Evolutionary conservation across 2,797 vertebrate species (phyloP), one percentile per base, ranked within the genome.

Genomic region (Australoheros facetus): DNA sequence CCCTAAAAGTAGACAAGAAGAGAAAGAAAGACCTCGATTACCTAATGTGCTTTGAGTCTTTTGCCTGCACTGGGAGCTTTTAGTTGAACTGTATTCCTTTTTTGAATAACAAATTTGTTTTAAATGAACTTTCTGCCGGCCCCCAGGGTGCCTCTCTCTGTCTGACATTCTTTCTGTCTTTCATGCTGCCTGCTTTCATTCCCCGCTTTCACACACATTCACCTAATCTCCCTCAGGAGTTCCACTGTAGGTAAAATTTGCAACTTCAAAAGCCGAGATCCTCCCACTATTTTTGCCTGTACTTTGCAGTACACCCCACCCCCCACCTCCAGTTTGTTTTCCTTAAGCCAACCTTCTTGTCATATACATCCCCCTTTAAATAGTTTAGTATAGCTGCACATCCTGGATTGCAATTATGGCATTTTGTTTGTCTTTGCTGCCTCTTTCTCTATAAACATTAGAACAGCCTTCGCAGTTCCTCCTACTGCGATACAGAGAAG

Each of bases 31-130:
- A 75, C 56, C 77, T 82, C 81, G 81, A 87, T 86, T 85, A 82
- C 86, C 58, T 79, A 54, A 56, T 77, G 72, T 32, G 55, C 77
- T 77, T 21, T 3, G 19, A 73, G 64, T 82, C 60, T 80, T 37
- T 84, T 56, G 57, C 80, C 77, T 56, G 71, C 10, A 11, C 83
- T 58, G 74, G 73, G 84, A 86, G 90, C 84, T 87, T 89, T 92
- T 85, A 91, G 82, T 85, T 70, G 57, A 71, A 59, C 83, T 62
- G 57, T 39, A 17, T 88, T 87, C 76, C 42, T 53, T 87, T 89
- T 90, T 78, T 91, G 86, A 91, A 89, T 91, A 88, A 87, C 88
- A 89, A 81, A 92, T 89, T 87, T 60, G 83, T 77, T 88, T 90
- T 75, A 87, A 85, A 90, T 90, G 79, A 92, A 93, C 88, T 92